Base-by-base conservation (phyloP, 2,888 invertebrate species). In the Nebria salina region DNA sequence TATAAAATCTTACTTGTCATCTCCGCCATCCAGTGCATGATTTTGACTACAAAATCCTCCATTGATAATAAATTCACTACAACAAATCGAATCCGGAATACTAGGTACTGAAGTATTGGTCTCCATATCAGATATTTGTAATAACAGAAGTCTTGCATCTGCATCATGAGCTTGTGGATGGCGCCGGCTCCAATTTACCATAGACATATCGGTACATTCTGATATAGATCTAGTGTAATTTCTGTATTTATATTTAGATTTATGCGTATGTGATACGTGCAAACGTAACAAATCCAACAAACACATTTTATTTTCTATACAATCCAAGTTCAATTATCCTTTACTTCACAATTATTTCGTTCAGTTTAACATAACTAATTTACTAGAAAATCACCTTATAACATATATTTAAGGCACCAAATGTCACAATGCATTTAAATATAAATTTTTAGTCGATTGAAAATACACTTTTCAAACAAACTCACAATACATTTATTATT, bases 201-300 rank as follows among this genome's bases (percentile, higher is more conserved):
- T 89, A 76, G 90, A 91, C 0, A 90, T 90, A 1, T 90, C 90
- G 0, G 90, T 88, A 73, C 90, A 83, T 83, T 90, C 90, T 75
- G 90, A 90, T 89, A 90, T 89, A 79, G 91, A 91, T 84, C 90
- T 90, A 85, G 90, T 90, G 86, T 91, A 91, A 84, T 90, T 90
- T 85, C 90, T 90, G 86, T 91, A 90, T 86, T 90, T 90, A 15
- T 90, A 87, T 26, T 81, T 82, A 11, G 78, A 82, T 72, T 83
- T 85, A 84, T 91, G 90, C 81, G 87, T 90, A 83, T 91, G 91
- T 15, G 90, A 89, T 65, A 92, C 90, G 83, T 92, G 92, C 41
- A 92, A 86, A 7, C 91, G 89, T 68, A 92, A 84, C 72, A 92
- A 90, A 86, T 91, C 92, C 15, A 92, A 87, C 85, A 92, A 90